These are phyloP conservation scores for Branchellion lobata DNA, from an alignment of 2,888 invertebrate species.

Conservation along the genomic window DNA sequence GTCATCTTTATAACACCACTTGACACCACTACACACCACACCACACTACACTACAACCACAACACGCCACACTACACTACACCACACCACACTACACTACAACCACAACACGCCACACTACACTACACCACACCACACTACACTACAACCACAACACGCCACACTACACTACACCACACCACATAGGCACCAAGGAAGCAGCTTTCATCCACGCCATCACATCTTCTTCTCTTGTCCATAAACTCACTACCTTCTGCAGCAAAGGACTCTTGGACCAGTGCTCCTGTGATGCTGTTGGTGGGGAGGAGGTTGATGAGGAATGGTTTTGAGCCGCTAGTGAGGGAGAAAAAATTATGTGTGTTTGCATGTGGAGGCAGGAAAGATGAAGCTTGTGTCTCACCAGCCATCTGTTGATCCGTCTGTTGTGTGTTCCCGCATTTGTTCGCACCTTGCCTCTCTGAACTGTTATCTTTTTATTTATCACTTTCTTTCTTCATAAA, in stretches of 20 bases:
- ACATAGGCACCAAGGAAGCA: conserved; percentile 47
- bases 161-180: too few species aligned
- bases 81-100: too few species aligned
- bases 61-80: too few species aligned
- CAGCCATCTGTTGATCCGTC: too few species aligned
- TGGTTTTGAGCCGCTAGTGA: not conserved
- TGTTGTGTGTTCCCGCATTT: too few species aligned
- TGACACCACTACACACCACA: too few species aligned
- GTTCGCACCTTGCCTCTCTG: too few species aligned
- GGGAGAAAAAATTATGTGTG: not conserved
- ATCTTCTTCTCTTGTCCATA: conserved; percentile 75
- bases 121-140: not conserved
- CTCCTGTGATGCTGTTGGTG: conserved; percentile 69
- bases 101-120: not conserved
- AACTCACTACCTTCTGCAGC: conserved; percentile 85
- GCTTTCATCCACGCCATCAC: conserved; percentile 67
- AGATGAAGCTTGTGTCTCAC: too few species aligned
- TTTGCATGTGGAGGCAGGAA: not conserved
- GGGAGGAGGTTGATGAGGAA: not conserved
- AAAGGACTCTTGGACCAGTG: conserved; percentile 86
- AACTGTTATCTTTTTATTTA: too few species aligned
- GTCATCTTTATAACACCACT: too few species aligned
- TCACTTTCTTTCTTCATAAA: too few species aligned
- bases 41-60: too few species aligned
- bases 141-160: not conserved